Base-by-base conservation (phyloP, 2,113 vertebrate species). In the Falco punctatus region DNA sequence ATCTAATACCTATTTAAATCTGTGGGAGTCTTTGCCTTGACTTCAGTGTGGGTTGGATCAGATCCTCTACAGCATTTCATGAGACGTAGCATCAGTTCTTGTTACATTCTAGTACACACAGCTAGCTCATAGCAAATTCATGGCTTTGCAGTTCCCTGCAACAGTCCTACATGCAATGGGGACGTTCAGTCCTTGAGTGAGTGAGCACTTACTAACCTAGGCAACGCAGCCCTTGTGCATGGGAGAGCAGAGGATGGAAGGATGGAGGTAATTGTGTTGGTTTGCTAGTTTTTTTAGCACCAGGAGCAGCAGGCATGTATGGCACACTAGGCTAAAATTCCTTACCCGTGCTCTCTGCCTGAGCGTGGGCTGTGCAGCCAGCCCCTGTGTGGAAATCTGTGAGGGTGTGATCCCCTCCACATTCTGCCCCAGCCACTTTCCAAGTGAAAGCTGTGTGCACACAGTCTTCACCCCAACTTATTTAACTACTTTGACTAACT, bases 1-100 rank as follows among this genome's bases (percentile, higher is more conserved):
- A 86, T 79, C 44, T 82, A 83, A 64, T 92, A 85, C 88, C 88
- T 91, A 35, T 65, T 97, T 88, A 94, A 94, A 91, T 77, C 77
- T 87, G 77, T 94, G 69, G 33, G 83, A 94, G 86, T 81, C 77
- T 89, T 92, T 92, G 69, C 81, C 83, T 86, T 92, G 94, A 73
- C 77, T 94, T 91, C 81, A 77, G 42, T 13, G 42, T 73, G 92
- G 81, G 55, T 86, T 93, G 92, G 84, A 69, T 59, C 71, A 86
- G 67, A 64, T 90, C 75, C 71, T 91, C 0, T 54, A 58, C 28
- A 66, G 75, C 57, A 27, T 89, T 89, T 91, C 38, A 52, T 65
- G 54, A 89, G 64, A 79, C 35, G 71, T 89, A 89, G 57, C 65
- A 91, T 85, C 46, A 71, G 61, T 75, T 82, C 70, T 95, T 61